These are phyloP conservation scores for Lithophane ornitopus DNA, from an alignment of 2,888 invertebrate species.

Conservation along the genomic window DNA sequence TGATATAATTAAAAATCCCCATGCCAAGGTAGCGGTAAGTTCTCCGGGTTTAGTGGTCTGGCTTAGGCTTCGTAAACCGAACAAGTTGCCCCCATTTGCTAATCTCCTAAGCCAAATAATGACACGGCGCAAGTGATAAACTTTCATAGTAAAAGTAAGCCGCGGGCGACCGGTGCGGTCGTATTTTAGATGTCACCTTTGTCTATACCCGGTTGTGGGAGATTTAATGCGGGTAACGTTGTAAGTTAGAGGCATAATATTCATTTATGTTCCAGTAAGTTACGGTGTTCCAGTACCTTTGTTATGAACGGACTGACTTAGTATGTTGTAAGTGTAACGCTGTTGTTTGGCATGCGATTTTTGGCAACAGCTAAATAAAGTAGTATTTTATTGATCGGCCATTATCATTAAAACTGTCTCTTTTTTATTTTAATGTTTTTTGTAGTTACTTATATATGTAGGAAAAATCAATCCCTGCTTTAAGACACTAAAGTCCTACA, in stretches of 20 bases:
- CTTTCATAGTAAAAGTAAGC: slow-evolving; percentile 72
- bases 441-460: too few relatives aligned
- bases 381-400: too few relatives aligned
- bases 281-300: slow-evolving; percentile 50
- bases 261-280: slow-evolving; percentile 52
- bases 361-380: too few relatives aligned
- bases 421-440: too few relatives aligned
- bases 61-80: slow-evolving; percentile 86
- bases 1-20: slow-evolving; percentile 76
- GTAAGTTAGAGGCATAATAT: slow-evolving; percentile 55
- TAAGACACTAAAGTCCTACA: too few relatives aligned
- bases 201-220: slow-evolving; percentile 50
- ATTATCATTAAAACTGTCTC: too few relatives aligned
- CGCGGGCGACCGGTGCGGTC: slow-evolving; percentile 33
- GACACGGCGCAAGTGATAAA: slow-evolving; percentile 80
- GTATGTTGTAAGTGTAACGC: background rate
- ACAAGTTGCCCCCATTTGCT: slow-evolving; percentile 86
- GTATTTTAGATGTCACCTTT: slow-evolving; percentile 62
- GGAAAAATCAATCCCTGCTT: too few relatives aligned
- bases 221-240: slow-evolving; percentile 53
- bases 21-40: slow-evolving; percentile 78
- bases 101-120: slow-evolving; percentile 87
- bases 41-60: slow-evolving; percentile 78
- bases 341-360: background rate
- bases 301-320: slow-evolving; percentile 33